phyloP scores from a whole-genome alignment of 2,113 vertebrate genomes.

The Caranx ignobilis region DNA sequence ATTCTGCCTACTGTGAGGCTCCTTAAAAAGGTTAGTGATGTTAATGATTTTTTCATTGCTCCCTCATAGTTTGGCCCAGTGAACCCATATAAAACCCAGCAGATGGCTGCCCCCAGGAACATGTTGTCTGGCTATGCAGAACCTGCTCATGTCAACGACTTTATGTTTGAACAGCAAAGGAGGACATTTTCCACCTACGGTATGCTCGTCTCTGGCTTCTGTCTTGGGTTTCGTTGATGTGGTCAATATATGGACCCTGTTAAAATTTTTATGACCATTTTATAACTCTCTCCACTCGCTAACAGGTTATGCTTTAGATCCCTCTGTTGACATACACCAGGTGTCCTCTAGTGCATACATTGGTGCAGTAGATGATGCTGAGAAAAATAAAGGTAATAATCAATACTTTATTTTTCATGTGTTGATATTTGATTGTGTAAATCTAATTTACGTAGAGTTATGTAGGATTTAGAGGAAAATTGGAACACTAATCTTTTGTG shows the following conservation, averaged over 20 bases:
- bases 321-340: slow-evolving; percentile 92
- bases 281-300: slow-evolving; percentile 9
- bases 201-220: slow-evolving; percentile 65
- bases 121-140: slow-evolving; percentile 98
- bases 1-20: too few relatives aligned
- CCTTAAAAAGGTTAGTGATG: not conserved
- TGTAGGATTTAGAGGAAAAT: not conserved
- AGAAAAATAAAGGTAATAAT: slow-evolving; percentile 95
- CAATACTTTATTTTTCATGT: not conserved
- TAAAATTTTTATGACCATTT: slow-evolving; percentile 12
- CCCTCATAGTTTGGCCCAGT: slow-evolving; percentile 90
- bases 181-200: slow-evolving; percentile 97
- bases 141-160: slow-evolving; percentile 97
- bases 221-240: not conserved
- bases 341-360: slow-evolving; percentile 87
- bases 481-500: not conserved
- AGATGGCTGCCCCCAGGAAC: slow-evolving; percentile 97
- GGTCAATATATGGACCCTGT: not conserved
- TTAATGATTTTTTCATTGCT: not conserved
- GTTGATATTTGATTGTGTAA: not conserved
- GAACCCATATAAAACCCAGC: slow-evolving; percentile 94
- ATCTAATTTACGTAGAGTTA: not conserved
- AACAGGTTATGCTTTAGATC: slow-evolving; percentile 96
- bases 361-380: slow-evolving; percentile 96
- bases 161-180: slow-evolving; percentile 99